A percentile compares a stretch with the other conserved stretches of the same genome.
These are phyloP conservation scores for Microcebus ravelobensis DNA, from an alignment of 2,113 vertebrate genomes.

Conservation along the genomic window DNA sequence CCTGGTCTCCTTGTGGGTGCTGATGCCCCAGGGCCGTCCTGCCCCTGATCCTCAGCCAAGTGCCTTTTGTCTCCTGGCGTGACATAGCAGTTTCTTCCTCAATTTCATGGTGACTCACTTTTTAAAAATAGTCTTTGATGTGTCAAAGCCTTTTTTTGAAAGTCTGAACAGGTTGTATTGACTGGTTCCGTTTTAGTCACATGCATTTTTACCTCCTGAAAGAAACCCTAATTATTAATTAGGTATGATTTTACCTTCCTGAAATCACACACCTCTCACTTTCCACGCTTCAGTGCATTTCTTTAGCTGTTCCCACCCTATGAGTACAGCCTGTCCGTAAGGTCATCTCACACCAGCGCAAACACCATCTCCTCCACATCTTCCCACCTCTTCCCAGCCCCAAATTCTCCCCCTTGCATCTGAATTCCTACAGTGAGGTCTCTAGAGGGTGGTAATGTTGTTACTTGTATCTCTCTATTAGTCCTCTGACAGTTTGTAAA, in stretches of 20 bases:
- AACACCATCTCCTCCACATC: not conserved
- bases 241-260: conserved; percentile 60
- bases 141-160: conserved; percentile 61
- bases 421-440: not conserved
- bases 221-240: conserved; percentile 54
- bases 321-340: not conserved
- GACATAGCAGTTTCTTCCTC: conserved; percentile 70
- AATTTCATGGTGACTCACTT: conserved; percentile 72
- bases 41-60: conserved; percentile 37
- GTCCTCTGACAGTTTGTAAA: not conserved
- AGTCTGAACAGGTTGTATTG: conserved; percentile 58
- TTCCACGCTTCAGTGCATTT: not conserved
- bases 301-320: not conserved
- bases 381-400: not conserved
- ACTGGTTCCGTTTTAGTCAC: conserved; percentile 63
- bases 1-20: conserved; percentile 39
- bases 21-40: not conserved
- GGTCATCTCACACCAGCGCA: not conserved
- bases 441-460: not conserved
- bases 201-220: conserved; percentile 62
- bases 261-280: conserved; percentile 45
- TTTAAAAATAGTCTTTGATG: conserved; percentile 75
- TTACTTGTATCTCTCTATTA: not conserved
- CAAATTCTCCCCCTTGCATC: not conserved
- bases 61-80: conserved; percentile 69